Conservation (phyloP, 2,888 invertebrate species). For the Proisotoma minuta region DNA sequence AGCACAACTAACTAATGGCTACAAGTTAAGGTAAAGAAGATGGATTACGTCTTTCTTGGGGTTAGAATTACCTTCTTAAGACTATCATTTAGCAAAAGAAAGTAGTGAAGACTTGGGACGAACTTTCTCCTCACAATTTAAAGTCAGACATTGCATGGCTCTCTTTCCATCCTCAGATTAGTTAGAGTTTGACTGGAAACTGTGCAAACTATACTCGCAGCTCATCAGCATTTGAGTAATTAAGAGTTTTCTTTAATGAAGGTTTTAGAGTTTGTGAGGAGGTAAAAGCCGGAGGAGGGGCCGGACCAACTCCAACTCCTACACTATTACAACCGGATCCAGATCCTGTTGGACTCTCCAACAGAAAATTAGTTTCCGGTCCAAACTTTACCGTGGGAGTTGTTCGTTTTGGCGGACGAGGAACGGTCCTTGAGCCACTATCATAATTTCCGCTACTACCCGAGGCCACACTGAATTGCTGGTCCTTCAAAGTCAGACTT, state of each 20-base stretch:
- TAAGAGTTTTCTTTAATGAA: slow-evolving; percentile 45
- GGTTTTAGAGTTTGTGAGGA: slow-evolving; percentile 44
- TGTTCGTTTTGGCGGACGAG: slow-evolving; percentile 43
- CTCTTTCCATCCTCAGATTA: too few species aligned
- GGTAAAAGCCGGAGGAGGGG: slow-evolving; percentile 25
- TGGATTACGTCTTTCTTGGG: too few species aligned
- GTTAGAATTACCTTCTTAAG: too few species aligned
- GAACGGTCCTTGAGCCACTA: slow-evolving; percentile 43
- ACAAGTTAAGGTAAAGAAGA: too few species aligned
- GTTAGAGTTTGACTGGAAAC: too few species aligned
- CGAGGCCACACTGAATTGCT: slow-evolving; percentile 24
- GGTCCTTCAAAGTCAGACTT: slow-evolving; percentile 45
- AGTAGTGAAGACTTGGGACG: too few species aligned
- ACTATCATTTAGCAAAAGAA: too few species aligned
- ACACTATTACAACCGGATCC: slow-evolving; percentile 20
- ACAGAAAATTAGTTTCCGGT: slow-evolving; percentile 39
- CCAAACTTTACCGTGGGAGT: slow-evolving; percentile 46
- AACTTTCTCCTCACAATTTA: too few species aligned
- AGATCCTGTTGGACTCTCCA: slow-evolving; percentile 24
- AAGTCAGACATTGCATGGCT: too few species aligned
- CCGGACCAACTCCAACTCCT: slow-evolving; percentile 17
- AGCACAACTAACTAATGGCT: too few species aligned
- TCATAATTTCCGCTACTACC: slow-evolving; percentile 29
- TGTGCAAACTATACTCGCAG: slow-evolving; percentile 33
- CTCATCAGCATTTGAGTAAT: slow-evolving; percentile 45